These are phyloP conservation scores for Caenorhabditis sp. DNA, from an alignment of 2,888 invertebrate genomes.

Conservation along the genomic window DNA sequence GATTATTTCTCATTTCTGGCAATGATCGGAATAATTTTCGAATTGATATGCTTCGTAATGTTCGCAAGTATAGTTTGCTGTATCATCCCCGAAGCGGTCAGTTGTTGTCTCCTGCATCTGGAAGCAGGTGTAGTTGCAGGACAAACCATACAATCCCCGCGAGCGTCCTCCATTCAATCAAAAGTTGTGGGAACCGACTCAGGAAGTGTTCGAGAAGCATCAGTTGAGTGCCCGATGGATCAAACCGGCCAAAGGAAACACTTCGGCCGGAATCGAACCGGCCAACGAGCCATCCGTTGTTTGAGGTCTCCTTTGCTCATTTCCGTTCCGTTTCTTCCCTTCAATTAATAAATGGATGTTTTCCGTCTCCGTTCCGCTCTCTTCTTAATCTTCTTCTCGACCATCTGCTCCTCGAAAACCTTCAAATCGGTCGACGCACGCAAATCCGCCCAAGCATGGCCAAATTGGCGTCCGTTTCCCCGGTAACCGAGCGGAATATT, in stretches of 20 bases:
- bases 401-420: conserved; percentile 27
- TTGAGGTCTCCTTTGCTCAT: conserved; percentile 2
- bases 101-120: neutral
- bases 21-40: conserved; percentile 44
- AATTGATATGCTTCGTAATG: conserved; percentile 27
- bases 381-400: neutral
- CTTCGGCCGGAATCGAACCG: neutral
- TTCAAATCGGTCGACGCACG: conserved; percentile 30
- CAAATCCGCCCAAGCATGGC: conserved; percentile 39
- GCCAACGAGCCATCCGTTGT: too few species aligned
- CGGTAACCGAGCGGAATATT: conserved; percentile 30
- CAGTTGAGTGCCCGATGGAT: conserved; percentile 36
- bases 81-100: conserved; percentile 40
- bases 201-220: conserved; percentile 29
- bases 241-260: conserved; percentile 23
- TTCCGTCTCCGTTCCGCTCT: neutral
- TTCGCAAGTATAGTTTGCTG: conserved; percentile 29
- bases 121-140: conserved; percentile 4
- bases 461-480: conserved; percentile 27
- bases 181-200: conserved; percentile 43
- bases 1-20: neutral
- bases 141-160: conserved; percentile 31
- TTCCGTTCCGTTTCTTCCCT: too few species aligned
- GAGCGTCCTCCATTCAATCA: conserved; percentile 43
- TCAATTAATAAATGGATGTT: conserved; percentile 6